Percentiles rank a stretch among this genome's conserved stretches.
phyloP scores from a whole-genome alignment of 2,113 vertebrate species.

The Cebidichthys violaceus region DNA sequence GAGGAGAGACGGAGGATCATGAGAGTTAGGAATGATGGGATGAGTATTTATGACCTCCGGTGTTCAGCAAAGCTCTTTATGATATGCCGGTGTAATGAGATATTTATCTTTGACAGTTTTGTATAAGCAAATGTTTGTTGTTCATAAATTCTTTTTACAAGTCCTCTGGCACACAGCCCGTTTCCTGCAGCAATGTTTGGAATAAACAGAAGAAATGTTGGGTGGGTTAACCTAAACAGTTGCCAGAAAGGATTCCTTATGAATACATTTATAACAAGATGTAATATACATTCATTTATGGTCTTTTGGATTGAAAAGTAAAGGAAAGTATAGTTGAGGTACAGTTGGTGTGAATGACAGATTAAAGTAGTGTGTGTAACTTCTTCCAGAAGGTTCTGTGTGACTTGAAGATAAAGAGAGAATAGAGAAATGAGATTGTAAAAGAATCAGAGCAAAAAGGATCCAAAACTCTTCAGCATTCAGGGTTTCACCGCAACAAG shows the following conservation, averaged over 20 bases:
- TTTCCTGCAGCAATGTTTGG: slow-evolving; percentile 17
- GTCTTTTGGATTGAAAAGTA: background rate
- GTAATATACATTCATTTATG: background rate
- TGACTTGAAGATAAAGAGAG: background rate
- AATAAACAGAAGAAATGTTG: slow-evolving; percentile 12
- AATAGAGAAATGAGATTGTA: background rate
- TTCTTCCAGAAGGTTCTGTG: background rate
- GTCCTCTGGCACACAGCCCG: background rate
- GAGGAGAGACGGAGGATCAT: background rate
- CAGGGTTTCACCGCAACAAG: slow-evolving; percentile 21
- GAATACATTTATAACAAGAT: background rate
- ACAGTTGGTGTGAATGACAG: background rate
- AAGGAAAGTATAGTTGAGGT: background rate
- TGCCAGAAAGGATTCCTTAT: background rate
- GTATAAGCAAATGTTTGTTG: background rate
- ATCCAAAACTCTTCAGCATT: slow-evolving; percentile 18
- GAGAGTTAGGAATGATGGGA: background rate
- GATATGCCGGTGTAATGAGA: background rate
- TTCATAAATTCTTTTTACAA: slow-evolving; percentile 27
- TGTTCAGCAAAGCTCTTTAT: background rate
- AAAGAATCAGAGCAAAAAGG: slow-evolving; percentile 8
- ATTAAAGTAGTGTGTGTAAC: background rate
- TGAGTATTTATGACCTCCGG: background rate
- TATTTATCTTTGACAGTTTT: background rate
- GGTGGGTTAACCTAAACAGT: background rate